These are phyloP conservation scores for Cossypha niveicapilla DNA, from an alignment of 2,797 vertebrate genomes.

Conservation along the genomic window DNA sequence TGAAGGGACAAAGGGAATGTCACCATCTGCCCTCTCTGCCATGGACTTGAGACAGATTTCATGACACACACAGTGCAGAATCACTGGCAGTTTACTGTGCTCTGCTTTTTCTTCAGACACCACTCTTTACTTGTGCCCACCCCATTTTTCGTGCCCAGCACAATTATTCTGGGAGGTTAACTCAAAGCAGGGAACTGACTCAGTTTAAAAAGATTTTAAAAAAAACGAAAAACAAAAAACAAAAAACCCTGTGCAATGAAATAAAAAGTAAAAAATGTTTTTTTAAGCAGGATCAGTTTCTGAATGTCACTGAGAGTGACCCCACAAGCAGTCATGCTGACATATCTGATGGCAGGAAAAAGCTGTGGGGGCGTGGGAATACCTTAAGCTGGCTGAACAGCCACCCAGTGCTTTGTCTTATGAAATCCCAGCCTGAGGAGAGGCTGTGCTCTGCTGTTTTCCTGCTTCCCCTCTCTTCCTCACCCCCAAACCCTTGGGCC, in stretches of 20 bases:
- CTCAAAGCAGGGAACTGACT: background rate
- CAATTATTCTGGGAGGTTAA: background rate
- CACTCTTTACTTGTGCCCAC: background rate
- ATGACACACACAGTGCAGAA: background rate
- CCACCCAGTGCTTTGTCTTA: background rate
- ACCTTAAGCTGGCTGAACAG: conserved; percentile 33
- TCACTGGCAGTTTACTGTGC: background rate
- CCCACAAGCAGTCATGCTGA: conserved; percentile 48
- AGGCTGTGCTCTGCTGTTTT: background rate
- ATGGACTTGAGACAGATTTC: background rate
- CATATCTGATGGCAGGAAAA: conserved; percentile 59
- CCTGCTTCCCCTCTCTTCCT: conserved; percentile 3
- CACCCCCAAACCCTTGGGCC: background rate
- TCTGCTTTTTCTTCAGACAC: background rate
- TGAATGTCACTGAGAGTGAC: conserved; percentile 16
- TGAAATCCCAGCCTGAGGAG: conserved; percentile 16
- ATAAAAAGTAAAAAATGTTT: conserved; percentile 31
- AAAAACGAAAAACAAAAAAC: background rate
- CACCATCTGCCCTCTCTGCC: background rate
- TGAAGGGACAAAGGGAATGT: background rate
- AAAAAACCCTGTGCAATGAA: background rate
- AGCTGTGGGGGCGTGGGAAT: conserved; percentile 65
- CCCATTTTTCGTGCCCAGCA: background rate
- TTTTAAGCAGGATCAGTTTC: conserved; percentile 33
- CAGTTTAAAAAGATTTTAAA: background rate